phyloP scores from a whole-genome alignment of 2,888 invertebrate species.

The Sminthurides aquaticus region DNA sequence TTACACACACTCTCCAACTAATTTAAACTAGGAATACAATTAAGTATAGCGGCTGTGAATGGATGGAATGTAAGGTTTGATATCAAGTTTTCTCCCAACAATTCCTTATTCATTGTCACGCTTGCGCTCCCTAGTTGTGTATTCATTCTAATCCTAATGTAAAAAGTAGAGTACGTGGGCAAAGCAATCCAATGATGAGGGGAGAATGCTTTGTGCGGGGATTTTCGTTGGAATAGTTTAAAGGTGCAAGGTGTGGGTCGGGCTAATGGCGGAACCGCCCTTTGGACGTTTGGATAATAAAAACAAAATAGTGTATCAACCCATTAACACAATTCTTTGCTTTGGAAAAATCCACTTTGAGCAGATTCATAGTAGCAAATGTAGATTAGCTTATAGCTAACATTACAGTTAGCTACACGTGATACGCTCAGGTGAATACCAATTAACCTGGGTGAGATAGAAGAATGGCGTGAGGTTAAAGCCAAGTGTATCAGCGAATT shows the following conservation, averaged over 20 bases:
- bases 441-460: background rate
- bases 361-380: background rate
- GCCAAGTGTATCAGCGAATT: background rate
- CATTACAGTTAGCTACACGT: background rate
- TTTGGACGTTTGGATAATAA: background rate
- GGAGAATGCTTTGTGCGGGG: too few species aligned
- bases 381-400: background rate
- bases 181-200: too few species aligned
- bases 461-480: too few species aligned
- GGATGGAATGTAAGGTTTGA: background rate
- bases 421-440: background rate
- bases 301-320: background rate
- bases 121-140: background rate
- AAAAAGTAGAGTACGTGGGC: too few species aligned
- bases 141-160: too few species aligned
- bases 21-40: background rate
- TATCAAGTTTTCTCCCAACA: background rate
- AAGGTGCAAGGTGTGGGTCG: too few species aligned
- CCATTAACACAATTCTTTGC: background rate
- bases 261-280: background rate
- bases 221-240: too few species aligned
- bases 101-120: background rate
- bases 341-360: background rate
- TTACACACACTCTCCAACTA: background rate
- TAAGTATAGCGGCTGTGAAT: background rate